phyloP scores from a whole-genome alignment of 2,113 vertebrate species.

The Pomatorhinus ruficollis region DNA sequence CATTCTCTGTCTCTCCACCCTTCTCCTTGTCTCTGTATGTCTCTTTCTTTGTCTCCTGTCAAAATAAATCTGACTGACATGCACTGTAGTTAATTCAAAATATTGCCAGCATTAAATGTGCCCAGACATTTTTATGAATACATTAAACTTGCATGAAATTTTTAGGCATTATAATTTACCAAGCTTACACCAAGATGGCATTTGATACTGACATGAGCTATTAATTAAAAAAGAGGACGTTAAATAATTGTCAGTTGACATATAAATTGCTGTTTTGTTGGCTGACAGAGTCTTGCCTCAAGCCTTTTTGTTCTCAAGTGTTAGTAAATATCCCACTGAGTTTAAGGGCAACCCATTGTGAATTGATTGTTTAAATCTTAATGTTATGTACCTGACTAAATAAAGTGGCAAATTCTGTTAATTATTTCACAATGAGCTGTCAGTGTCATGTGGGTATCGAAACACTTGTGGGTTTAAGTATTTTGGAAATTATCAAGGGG shows the following conservation, averaged over 20 bases:
- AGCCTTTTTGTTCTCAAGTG: neutral
- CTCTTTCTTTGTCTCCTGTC: conserved; percentile 42
- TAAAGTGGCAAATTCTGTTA: neutral
- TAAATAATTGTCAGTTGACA: conserved; percentile 55
- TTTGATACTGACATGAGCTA: conserved; percentile 58
- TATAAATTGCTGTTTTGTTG: conserved; percentile 44
- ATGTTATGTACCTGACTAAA: conserved; percentile 1
- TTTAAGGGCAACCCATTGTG: conserved; percentile 5
- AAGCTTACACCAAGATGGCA: conserved; percentile 57
- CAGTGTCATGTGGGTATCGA: neutral
- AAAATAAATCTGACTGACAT: conserved; percentile 62
- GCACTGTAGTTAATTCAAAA: conserved; percentile 66
- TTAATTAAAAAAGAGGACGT: conserved; percentile 55
- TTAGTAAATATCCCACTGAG: conserved; percentile 35
- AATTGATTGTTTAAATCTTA: neutral
- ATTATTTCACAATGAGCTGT: neutral
- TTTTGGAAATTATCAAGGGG: neutral
- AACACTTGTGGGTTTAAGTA: neutral
- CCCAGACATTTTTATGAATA: conserved; percentile 68
- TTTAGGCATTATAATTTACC: conserved; percentile 62
- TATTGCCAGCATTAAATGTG: conserved; percentile 62
- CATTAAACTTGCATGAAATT: conserved; percentile 66
- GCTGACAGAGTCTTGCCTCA: conserved; percentile 24
- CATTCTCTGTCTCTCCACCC: neutral
- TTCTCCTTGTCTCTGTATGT: neutral